phyloP scores from a whole-genome alignment of 2,113 vertebrate species.

The Sturnira hondurensis region DNA sequence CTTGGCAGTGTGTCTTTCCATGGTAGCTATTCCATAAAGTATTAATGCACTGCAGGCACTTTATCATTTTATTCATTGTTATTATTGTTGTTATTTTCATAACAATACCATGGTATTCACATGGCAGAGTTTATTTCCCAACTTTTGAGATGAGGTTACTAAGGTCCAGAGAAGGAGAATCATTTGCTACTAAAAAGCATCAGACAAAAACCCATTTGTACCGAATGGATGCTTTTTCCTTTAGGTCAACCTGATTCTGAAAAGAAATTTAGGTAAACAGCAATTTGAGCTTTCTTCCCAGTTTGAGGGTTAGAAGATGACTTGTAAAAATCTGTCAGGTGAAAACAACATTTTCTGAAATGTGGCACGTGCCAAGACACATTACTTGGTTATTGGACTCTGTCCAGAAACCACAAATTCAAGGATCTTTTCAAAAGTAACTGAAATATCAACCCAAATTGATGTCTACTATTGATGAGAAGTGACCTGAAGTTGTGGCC shows the following conservation, averaged over 20 bases:
- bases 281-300: background rate
- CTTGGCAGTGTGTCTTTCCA: background rate
- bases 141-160: background rate
- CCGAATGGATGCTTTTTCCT: background rate
- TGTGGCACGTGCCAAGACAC: background rate
- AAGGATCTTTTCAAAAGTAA: background rate
- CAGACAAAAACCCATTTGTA: background rate
- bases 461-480: background rate
- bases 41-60: background rate
- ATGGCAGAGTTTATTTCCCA: background rate
- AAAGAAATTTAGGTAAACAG: background rate
- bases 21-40: background rate
- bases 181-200: background rate
- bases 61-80: background rate
- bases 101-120: background rate
- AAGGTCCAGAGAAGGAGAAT: background rate
- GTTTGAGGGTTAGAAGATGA: background rate
- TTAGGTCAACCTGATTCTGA: background rate
- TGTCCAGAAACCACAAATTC: background rate
- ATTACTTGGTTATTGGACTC: background rate
- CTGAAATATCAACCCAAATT: background rate
- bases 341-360: background rate
- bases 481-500: background rate
- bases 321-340: background rate
- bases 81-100: background rate